Evolutionary conservation across 2,797 vertebrate species (phyloP), one percentile per base, ranked within the genome.

Genomic region (Paguma larvata): DNA sequence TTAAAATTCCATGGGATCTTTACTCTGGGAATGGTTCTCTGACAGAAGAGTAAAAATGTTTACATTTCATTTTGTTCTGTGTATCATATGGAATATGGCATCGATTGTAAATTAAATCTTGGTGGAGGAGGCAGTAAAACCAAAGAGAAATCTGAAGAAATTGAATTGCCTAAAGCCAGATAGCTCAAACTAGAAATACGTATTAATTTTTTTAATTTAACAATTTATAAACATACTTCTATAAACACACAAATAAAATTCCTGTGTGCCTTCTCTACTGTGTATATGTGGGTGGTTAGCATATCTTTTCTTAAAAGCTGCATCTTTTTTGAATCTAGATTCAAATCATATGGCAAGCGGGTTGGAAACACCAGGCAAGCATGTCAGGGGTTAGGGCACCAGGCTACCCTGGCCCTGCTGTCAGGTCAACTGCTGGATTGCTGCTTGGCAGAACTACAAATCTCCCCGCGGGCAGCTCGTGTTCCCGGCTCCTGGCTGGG

Each of bases 401-500:
- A 94, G 94, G 62, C 44, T 92, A 62, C 56, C 78, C 94, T 97
- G 98, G 96, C 96, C 95, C 95, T 14, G 0, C 48, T 46, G 12
- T 80, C 86, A 80, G 91, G 73, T 93, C 95, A 85, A 95, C 95
- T 97, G 97, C 96, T 90, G 97, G 97, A 95, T 94, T 85, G 95
- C 89, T 92, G 95, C 87, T 94, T 97, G 97, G 96, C 96, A 65
- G 15, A 1, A 3, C 46, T 88, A 27, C 94, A 96, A 25, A 72
- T 38, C 87, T 83, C 18, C 15, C 97, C 77, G 77, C 86, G 27
- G 82, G 73, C 32, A 18, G 91, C 87, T 88, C 34, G 0, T 90
- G 96, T 85, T 97, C 96, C 98, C 97, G 95, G 82, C 19, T 95
- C 82, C 96, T 94, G 93, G 80, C 96, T 78, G 89, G 38, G 80